phyloP scores from a whole-genome alignment of 2,113 vertebrate genomes.

The Hippocampus barbouri region DNA sequence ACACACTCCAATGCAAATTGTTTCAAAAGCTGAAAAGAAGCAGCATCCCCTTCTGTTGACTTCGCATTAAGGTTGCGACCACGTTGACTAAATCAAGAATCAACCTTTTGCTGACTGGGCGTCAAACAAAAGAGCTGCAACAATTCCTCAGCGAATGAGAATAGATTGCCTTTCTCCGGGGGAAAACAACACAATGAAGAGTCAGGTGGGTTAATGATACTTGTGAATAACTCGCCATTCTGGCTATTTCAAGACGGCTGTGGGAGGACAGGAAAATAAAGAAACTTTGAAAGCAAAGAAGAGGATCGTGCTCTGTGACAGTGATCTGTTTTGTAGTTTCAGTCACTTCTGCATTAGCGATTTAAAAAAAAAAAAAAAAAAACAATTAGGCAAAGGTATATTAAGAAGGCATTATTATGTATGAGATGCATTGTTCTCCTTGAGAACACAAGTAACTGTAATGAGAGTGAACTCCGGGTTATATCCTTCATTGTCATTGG shows the following conservation, averaged over 20 bases:
- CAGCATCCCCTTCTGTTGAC: constrained; percentile 53
- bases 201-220: constrained; percentile 79
- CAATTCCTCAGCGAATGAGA: constrained; percentile 64
- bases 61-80: constrained; percentile 49
- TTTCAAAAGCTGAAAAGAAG: constrained; percentile 27
- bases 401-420: constrained; percentile 68
- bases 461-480: constrained; percentile 64
- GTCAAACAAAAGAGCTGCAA: constrained; percentile 65
- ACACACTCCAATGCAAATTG: constrained; percentile 23
- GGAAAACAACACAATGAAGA: constrained; percentile 73
- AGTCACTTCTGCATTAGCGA: constrained; percentile 69
- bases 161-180: constrained; percentile 67
- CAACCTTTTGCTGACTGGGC: constrained; percentile 42
- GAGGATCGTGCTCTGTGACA: constrained; percentile 45
- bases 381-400: constrained; percentile 69
- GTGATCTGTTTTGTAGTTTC: constrained; percentile 75
- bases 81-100: constrained; percentile 62
- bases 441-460: constrained; percentile 61
- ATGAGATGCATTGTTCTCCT: constrained; percentile 58
- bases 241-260: constrained; percentile 69
- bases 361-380: constrained; percentile 55
- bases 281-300: constrained; percentile 10
- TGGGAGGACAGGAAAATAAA: constrained; percentile 34
- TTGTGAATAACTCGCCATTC: constrained; percentile 77
- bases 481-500: constrained; percentile 25